These are phyloP conservation scores for Cuculus canorus DNA, from an alignment of 2,797 vertebrate genomes.

Conservation along the genomic window DNA sequence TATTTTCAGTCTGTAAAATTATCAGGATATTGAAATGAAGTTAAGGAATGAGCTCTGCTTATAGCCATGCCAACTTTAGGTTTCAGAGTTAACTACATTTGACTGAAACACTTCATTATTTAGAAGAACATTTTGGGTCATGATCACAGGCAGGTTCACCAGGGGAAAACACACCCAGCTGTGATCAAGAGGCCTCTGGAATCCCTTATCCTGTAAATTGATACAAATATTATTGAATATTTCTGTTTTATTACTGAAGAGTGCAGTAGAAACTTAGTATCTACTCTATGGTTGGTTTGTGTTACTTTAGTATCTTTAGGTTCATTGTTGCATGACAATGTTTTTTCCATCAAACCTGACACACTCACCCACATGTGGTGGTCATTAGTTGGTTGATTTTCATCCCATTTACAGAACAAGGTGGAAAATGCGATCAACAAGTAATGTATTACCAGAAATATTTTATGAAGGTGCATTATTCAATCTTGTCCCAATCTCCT, in stretches of 20 bases:
- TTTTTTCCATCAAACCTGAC: background rate
- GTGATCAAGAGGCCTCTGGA: background rate
- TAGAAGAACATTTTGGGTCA: background rate
- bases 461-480: background rate
- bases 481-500: background rate
- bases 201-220: background rate
- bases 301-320: background rate
- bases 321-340: background rate
- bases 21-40: background rate
- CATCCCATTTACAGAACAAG: background rate
- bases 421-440: background rate
- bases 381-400: background rate
- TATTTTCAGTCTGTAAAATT: constrained; percentile 11
- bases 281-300: background rate
- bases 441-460: background rate
- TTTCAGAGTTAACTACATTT: background rate
- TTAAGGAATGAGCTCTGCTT: background rate
- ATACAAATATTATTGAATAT: background rate
- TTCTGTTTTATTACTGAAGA: background rate
- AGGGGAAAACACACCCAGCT: background rate
- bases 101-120: background rate
- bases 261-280: background rate
- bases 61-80: background rate
- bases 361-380: background rate
- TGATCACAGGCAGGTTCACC: background rate